A percentile compares a stretch with the other conserved stretches of the same genome.
These are phyloP conservation scores for Alectoris magna DNA, from an alignment of 2,797 vertebrate genomes.

Conservation along the genomic window DNA sequence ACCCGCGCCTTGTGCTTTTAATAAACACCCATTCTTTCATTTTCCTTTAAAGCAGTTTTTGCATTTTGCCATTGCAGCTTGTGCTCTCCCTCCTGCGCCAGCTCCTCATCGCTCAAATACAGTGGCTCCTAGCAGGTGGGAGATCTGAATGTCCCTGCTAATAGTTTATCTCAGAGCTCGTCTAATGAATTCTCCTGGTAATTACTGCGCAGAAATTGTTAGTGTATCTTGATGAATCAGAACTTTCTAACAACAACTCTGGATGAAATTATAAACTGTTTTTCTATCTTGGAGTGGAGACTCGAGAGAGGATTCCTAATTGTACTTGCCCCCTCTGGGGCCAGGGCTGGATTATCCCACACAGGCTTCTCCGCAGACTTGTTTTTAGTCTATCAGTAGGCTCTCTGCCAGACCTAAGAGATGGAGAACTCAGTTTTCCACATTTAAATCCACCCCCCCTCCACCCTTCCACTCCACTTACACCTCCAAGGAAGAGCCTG, in stretches of 20 bases:
- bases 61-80: background rate
- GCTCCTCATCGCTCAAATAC: background rate
- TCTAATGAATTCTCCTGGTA: slow-evolving; percentile 29
- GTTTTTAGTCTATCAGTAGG: slow-evolving; percentile 41
- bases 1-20: background rate
- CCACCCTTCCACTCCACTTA: slow-evolving; percentile 47
- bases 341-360: slow-evolving; percentile 57
- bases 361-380: slow-evolving; percentile 47
- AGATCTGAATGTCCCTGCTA: slow-evolving; percentile 32
- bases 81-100: background rate
- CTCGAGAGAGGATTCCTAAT: slow-evolving; percentile 66
- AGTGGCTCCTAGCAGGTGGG: slow-evolving; percentile 39
- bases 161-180: slow-evolving; percentile 38
- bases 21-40: slow-evolving; percentile 12
- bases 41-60: slow-evolving; percentile 14
- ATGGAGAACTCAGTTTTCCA: slow-evolving; percentile 44
- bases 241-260: slow-evolving; percentile 64
- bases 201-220: slow-evolving; percentile 50
- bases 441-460: slow-evolving; percentile 1
- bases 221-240: slow-evolving; percentile 67
- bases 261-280: slow-evolving; percentile 63
- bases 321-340: slow-evolving; percentile 55
- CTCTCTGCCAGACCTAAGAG: slow-evolving; percentile 38
- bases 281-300: slow-evolving; percentile 66
- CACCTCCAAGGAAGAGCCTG: slow-evolving; percentile 51